Conservation (phyloP, 2,113 vertebrate genomes). For the Camelus dromedarius region DNA sequence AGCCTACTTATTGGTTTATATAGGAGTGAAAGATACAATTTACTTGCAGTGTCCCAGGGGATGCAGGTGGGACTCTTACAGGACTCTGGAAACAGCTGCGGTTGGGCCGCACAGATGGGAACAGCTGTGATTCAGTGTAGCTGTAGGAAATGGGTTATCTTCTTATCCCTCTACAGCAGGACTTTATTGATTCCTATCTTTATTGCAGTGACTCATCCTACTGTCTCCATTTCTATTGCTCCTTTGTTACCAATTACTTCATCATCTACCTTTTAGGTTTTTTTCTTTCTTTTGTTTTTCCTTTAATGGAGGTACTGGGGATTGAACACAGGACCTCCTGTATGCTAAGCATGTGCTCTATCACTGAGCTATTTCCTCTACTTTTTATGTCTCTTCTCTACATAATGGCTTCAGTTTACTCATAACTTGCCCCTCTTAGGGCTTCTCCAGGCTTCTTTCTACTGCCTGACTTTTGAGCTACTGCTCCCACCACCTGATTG, state of each 20-base stretch:
- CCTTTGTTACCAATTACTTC: not conserved
- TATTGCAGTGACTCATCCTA: not conserved
- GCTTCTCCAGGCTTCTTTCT: not conserved
- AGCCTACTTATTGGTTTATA: not conserved
- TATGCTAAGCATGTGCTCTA: too few relatives aligned
- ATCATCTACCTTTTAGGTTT: not conserved
- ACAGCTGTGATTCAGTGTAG: not conserved
- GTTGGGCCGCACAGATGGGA: not conserved
- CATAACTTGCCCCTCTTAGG: not conserved
- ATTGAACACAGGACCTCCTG: too few relatives aligned
- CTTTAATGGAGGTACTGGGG: too few relatives aligned
- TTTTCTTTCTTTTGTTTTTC: not conserved
- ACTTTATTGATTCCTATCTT: not conserved
- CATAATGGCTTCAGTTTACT: not conserved
- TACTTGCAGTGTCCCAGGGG: not conserved
- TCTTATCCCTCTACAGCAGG: not conserved
- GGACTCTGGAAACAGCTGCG: not conserved
- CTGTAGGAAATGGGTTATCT: not conserved
- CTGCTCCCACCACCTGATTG: not conserved
- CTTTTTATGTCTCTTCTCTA: not conserved
- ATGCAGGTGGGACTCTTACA: not conserved
- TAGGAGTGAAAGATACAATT: not conserved
- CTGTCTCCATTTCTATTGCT: not conserved
- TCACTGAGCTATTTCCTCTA: not conserved
- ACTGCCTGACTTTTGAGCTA: not conserved